Conservation (phyloP, 2,113 vertebrate genomes). For the Chloropsis cyanopogon region DNA sequence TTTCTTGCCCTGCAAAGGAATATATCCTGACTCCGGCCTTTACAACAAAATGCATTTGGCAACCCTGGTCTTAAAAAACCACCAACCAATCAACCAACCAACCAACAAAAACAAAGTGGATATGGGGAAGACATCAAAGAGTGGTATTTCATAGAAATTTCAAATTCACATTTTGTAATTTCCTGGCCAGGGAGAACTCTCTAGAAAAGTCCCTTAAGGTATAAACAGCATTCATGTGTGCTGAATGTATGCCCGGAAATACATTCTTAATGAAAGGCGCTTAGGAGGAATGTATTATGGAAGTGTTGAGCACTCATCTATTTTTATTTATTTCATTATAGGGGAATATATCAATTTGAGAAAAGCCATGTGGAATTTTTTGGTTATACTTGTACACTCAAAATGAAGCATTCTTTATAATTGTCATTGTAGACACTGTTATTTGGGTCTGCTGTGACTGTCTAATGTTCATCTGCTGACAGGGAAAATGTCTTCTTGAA, state of each 20-base stretch:
- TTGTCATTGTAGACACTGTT: neutral
- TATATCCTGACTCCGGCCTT: neutral
- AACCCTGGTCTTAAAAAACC: neutral
- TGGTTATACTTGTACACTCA: neutral
- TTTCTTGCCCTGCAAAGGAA: neutral
- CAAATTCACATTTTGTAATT: neutral
- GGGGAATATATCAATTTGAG: neutral
- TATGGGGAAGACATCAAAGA: neutral
- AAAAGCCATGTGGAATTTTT: neutral
- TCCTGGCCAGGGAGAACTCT: neutral
- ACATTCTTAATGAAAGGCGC: neutral
- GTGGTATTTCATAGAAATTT: neutral
- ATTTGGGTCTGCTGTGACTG: neutral
- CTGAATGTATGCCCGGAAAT: neutral
- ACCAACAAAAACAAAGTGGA: neutral
- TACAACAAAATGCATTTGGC: neutral
- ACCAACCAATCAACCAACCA: neutral
- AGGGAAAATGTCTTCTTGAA: conserved; percentile 15
- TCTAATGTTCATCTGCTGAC: neutral
- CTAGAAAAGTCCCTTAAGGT: neutral
- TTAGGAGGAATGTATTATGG: neutral
- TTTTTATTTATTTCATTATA: neutral
- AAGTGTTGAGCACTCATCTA: neutral
- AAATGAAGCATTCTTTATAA: neutral
- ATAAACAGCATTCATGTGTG: neutral